phyloP scores from a whole-genome alignment of 2,888 invertebrate species.

The Chydorus sphaericus region DNA sequence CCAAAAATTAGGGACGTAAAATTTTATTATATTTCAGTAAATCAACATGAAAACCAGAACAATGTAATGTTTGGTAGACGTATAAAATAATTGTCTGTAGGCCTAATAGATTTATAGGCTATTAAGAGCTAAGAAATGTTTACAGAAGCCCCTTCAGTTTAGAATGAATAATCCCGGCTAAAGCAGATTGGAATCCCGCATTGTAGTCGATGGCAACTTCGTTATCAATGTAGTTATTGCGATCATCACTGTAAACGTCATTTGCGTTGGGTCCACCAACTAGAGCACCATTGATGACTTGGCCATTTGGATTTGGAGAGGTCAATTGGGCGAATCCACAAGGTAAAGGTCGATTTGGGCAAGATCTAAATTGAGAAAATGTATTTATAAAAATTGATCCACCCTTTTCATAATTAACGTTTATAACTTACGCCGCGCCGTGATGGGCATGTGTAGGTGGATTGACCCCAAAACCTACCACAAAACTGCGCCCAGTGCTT shows the following conservation, averaged over 20 bases:
- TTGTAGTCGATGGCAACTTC: slow-evolving; percentile 42
- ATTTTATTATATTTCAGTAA: too few species aligned
- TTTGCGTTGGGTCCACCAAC: slow-evolving; percentile 38
- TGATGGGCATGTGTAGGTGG: slow-evolving; percentile 21
- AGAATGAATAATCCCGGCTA: slow-evolving; percentile 29
- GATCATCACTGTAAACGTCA: slow-evolving; percentile 36
- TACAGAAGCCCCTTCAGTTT: too few species aligned
- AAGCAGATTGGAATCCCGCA: slow-evolving; percentile 38
- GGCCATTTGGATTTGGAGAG: slow-evolving; percentile 7
- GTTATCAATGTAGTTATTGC: slow-evolving; percentile 39
- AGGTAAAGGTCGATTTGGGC: slow-evolving; percentile 33
- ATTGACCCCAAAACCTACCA: slow-evolving; percentile 12
- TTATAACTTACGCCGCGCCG: slow-evolving; percentile 34
- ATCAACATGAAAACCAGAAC: too few species aligned
- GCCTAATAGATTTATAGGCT: too few species aligned
- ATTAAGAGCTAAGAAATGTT: too few species aligned
- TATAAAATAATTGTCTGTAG: too few species aligned
- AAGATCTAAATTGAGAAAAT: too few species aligned
- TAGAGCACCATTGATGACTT: slow-evolving; percentile 11
- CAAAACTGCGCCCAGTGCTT: slow-evolving; percentile 12
- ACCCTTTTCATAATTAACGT: too few species aligned
- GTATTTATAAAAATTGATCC: too few species aligned
- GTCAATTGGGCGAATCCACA: slow-evolving; percentile 32
- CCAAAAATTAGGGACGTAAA: too few species aligned
- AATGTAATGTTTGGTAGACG: too few species aligned